Evolutionary conservation across 2,797 vertebrate species (phyloP).

Genomic region (Spinus olivaceus): DNA sequence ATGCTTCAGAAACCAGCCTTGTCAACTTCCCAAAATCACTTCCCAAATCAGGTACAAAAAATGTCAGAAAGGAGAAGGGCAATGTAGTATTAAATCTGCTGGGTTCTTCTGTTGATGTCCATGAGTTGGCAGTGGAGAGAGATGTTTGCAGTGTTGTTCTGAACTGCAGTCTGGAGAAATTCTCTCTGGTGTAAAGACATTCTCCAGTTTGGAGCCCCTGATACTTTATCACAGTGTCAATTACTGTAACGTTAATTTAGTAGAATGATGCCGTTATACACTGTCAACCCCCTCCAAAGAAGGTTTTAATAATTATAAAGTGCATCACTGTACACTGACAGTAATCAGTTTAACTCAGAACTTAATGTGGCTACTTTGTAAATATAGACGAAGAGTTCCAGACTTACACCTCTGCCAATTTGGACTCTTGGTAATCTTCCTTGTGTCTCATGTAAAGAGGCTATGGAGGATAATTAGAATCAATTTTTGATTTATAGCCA

Average conservation of each 20-base stretch:
- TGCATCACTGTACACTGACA: background rate
- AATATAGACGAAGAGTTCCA: background rate
- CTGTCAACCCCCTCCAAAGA: background rate
- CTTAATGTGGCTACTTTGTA: background rate
- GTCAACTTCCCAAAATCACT: constrained; percentile 87
- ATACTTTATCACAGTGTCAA: background rate
- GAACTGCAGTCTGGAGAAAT: background rate
- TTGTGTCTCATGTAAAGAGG: background rate
- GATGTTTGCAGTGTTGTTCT: background rate
- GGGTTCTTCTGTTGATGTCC: background rate
- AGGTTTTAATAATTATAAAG: background rate
- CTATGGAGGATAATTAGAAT: background rate
- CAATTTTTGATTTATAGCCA: background rate
- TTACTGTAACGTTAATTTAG: background rate
- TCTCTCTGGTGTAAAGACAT: background rate
- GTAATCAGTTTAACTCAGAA: background rate
- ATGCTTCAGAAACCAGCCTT: constrained; percentile 89
- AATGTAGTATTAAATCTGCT: background rate
- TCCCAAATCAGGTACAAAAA: constrained; percentile 80
- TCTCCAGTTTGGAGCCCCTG: background rate
- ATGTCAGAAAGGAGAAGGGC: background rate
- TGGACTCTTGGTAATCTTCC: background rate
- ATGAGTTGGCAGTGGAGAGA: background rate
- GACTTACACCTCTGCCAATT: background rate
- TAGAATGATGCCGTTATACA: background rate